Evolutionary conservation across 92 coral and sea anemone genomes (phyloP).

Genomic region (Epizoanthus rinbou): DNA sequence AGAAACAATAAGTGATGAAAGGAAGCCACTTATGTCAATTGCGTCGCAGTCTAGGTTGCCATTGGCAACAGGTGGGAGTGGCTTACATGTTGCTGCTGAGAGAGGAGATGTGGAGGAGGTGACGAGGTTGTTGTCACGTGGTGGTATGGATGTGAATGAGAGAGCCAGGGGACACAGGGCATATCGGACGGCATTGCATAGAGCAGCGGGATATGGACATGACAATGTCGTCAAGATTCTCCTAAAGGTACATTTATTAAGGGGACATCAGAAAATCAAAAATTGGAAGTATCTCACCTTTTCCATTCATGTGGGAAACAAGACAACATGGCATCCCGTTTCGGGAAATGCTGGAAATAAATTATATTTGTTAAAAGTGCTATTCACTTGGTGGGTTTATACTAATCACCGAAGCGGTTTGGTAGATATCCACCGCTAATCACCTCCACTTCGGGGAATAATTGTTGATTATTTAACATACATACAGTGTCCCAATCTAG

Average conservation of each 20-base stretch:
- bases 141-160: constrained; percentile 70
- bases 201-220: constrained; percentile 95
- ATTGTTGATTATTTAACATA: too few species aligned
- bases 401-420: too few species aligned
- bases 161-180: constrained; percentile 91
- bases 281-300: too few species aligned
- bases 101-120: constrained; percentile 73
- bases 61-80: constrained; percentile 16
- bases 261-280: too few species aligned
- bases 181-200: constrained; percentile 85
- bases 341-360: too few species aligned
- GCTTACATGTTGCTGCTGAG: constrained; percentile 87
- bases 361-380: too few species aligned
- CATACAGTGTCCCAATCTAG: too few species aligned
- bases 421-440: too few species aligned
- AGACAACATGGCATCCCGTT: too few species aligned
- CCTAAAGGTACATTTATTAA: constrained; percentile 60
- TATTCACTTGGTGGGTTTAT: too few species aligned
- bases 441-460: too few species aligned
- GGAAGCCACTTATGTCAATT: neutral
- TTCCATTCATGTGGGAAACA: too few species aligned
- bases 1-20: neutral
- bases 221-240: constrained; percentile 68
- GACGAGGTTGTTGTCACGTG: constrained; percentile 53
- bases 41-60: constrained; percentile 21